Evolutionary conservation across 2,113 vertebrate genomes (phyloP), one percentile per base, ranked within the genome.

Genomic region (Cygnus atratus): DNA sequence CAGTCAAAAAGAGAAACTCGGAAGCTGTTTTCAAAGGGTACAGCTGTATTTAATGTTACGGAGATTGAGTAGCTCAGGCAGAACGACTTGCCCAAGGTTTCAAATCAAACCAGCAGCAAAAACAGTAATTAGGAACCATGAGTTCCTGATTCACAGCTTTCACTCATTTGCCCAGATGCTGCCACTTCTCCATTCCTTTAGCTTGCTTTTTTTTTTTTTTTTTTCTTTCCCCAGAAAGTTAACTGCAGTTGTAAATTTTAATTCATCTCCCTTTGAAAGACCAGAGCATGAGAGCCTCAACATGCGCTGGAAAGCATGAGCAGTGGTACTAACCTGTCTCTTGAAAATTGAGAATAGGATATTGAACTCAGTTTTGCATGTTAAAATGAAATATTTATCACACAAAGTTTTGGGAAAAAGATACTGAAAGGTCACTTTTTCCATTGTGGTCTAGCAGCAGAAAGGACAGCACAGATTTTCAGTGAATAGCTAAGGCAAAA

Each of bases 381-480:
- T 74, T 84, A 86, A 83, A 58, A 70, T 93, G 7, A 95, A 96
- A 90, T 96, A 96, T 96, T 95, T 94, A 96, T 88, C 55, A 90
- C 24, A 57, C 41, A 68, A 90, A 96, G 72, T 93, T 93, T 84
- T 48, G 43, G 86, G 43, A 28, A 94, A 87, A 84, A 21, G 29
- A 71, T 93, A 14, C 82, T 84, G 43, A 96, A 96, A 96, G 92
- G 88, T 96, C 90, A 96, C 31, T 39, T 86, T 94, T 96, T 90
- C 55, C 85, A 96, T 96, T 96, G 90, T 44, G 22, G 18, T 74
- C 29, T 75, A 57, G 57, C 46, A 92, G 54, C 76, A 88, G 39
- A 93, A 92, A 93, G 65, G 79, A 90, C 75, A 88, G 35, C 57
- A 78, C n/a, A 72, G 61, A 88, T 84, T 92, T 88, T 88, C 75